Evolutionary conservation across 2,888 invertebrate genomes (phyloP), one percentile per base, ranked within the genome.

Genomic region (Apantesis nais): DNA sequence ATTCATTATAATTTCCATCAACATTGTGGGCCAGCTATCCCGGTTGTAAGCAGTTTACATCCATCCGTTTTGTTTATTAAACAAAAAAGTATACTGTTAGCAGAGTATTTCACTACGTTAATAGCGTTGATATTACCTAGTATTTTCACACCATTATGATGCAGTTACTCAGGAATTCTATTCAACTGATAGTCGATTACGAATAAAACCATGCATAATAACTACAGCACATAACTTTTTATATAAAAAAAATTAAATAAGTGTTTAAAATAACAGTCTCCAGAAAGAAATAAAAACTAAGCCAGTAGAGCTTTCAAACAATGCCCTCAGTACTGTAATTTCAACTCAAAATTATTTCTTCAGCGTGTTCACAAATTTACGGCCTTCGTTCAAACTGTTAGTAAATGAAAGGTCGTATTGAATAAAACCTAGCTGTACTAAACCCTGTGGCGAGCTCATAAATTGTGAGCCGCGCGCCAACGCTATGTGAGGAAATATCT

Each of bases 301-400:
- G 22, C 16, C 41, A 52, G 52, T 52, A 60, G 9, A 34, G 48
- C 29, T 39, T 29, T 9, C 52, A 61, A 70, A 62, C 31, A 62
- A 48, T n/a, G 16, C 39, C 25, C 55, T 55, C 25, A 55, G 55
- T 55, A 55, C 55, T 44, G 66, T 66, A 58, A 63, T 62, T 58
- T 58, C 2, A 66, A 70, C 52, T 62, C 22, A 63, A 71, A 58
- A 58, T 22, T 66, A 67, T 63, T 66, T 71, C 65, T 66, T 48
- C 55, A 67, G 73, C 78, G 72, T 78, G 74, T 74, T 77, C 73
- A 75, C 65, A 67, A 77, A 74, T 79, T 75, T 74, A 81, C 75
- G 73, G 68, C 68, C 72, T 66, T 62, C 74, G 58, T 71, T 62
- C 64, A 67, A 73, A 77, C 70, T 37, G 71, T 72, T 70, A 63